Evolutionary conservation across 2,888 invertebrate genomes (phyloP), one percentile per base, ranked within the genome.

Genomic region (Agrenia bidenticulata): DNA sequence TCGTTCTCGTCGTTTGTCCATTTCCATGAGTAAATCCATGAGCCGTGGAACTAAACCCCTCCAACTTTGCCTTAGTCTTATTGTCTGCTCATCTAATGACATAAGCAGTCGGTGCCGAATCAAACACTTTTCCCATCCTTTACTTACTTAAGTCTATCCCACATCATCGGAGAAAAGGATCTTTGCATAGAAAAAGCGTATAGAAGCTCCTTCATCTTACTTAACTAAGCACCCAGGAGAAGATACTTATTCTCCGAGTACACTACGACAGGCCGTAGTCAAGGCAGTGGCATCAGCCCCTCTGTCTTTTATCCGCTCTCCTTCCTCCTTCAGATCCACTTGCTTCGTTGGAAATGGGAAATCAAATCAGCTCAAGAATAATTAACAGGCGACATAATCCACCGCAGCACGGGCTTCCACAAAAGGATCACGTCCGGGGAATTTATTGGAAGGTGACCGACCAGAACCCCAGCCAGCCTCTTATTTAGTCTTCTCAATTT

Each of bases 371-470:
- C 70, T 70, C 70, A 67, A 70, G 70, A 70, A 70, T 70, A 70
- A 70, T 70, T 70, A 70, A 70, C 66, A 70, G 70, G 50, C 64
- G 67, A 70, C 70, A 67, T 70, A 70, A 70, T 70, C 70, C 70
- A 70, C 70, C 70, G 62, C 70, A 67, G 67, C 58, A 63, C 60
- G 67, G 70, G 66, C 61, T 67, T 64, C 64, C 61, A 66, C 67
- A 49, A 66, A 62, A 41, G 21, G 51, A 49, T 51, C 59, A 51
- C 23, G 60, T 51, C 51, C 45, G 55, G 68, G 69, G 71, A 75
- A 75, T 73, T 75, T 73, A 73, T 75, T 65, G 69, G 72, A 71
- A 74, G 73, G 75, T 75, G 75, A 75, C 75, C 75, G 74, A 75
- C 70, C 66, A 71, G 71, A 71, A 72, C 51, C 24, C 23, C 21